Evolutionary conservation across 2,113 vertebrate genomes (phyloP).

Genomic region (Oxygymnocypris stewartii): DNA sequence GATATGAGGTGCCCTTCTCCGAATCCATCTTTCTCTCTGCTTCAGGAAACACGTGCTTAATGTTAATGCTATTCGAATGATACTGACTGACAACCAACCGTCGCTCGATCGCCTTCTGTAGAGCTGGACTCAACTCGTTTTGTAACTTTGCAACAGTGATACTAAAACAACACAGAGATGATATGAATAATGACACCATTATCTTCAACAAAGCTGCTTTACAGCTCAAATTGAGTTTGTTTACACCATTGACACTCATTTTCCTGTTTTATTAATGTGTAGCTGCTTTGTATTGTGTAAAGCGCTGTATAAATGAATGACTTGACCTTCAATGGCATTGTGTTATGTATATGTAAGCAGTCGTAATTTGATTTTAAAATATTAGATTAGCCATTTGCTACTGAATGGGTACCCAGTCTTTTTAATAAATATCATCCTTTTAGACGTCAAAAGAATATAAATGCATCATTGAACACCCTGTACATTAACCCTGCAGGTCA

Average conservation of each 20-base stretch:
- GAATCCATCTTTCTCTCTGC: conserved; percentile 38
- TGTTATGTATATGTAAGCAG: background rate
- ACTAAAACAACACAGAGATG: background rate
- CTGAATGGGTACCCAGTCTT: background rate
- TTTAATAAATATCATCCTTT: background rate
- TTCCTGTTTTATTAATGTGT: background rate
- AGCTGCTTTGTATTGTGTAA: background rate
- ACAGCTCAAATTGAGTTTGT: background rate
- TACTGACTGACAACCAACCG: conserved; percentile 4
- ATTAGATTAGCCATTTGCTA: background rate
- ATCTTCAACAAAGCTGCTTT: background rate
- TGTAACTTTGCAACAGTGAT: background rate
- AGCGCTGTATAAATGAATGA: background rate
- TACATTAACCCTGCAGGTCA: conserved; percentile 10
- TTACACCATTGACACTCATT: background rate
- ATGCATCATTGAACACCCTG: conserved; percentile 19
- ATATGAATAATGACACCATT: background rate
- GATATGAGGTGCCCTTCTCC: conserved; percentile 54
- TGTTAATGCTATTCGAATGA: conserved; percentile 33
- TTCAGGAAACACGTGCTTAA: conserved; percentile 20
- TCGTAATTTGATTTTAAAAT: background rate
- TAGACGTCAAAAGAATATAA: too few relatives aligned
- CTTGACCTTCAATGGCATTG: background rate
- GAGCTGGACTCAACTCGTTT: background rate
- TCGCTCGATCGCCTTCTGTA: background rate